Conservation (phyloP, 2,888 invertebrate species). For the Melieria crassipennis region DNA sequence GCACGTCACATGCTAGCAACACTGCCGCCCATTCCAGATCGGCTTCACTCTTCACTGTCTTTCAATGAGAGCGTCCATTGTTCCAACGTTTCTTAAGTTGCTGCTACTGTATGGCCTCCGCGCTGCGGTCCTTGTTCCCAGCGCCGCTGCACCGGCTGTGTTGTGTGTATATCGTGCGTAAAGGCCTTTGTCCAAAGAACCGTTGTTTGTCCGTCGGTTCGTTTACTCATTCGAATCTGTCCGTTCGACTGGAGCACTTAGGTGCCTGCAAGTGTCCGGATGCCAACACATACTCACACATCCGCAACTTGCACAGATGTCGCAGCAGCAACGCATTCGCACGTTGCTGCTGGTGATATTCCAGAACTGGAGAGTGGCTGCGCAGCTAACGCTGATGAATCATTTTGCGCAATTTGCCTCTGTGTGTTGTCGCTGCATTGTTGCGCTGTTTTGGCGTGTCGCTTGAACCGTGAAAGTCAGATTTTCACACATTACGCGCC, state of each 20-base stretch:
- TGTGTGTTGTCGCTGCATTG: constrained; percentile 30
- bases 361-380: background rate
- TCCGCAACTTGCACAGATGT: background rate
- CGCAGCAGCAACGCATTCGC: background rate
- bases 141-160: background rate
- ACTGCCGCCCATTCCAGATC: too few relatives aligned
- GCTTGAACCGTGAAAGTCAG: background rate
- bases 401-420: constrained; percentile 39
- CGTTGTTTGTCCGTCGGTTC: constrained; percentile 8
- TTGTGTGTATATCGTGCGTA: constrained; percentile 15
- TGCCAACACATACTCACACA: too few relatives aligned
- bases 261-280: too few relatives aligned
- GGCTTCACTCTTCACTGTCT: background rate
- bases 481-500: too few relatives aligned
- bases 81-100: constrained; percentile 9
- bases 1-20: constrained; percentile 14
- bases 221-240: background rate
- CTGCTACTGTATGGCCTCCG: background rate
- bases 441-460: constrained; percentile 20
- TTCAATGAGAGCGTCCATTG: constrained; percentile 11
- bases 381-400: constrained; percentile 32
- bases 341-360: background rate
- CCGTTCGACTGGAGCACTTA: too few relatives aligned
- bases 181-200: constrained; percentile 8
- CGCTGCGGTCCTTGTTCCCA: too few relatives aligned